These are phyloP conservation scores for Menidia menidia DNA, from an alignment of 2,797 vertebrate genomes.

Conservation along the genomic window DNA sequence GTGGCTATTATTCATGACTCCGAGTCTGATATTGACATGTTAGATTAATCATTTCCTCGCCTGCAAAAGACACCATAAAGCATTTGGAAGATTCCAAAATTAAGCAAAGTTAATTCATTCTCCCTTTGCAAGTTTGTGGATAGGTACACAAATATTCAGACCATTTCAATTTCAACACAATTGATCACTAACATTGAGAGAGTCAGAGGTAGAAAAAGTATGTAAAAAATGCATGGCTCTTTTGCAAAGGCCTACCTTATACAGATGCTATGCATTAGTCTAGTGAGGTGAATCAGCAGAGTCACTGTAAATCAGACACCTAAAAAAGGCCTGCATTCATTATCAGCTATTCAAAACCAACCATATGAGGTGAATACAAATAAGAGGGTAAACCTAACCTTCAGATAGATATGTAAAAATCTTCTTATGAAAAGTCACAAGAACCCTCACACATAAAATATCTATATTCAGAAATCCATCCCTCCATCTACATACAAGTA, in stretches of 20 bases:
- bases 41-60: constrained; percentile 14
- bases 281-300: constrained; percentile 19
- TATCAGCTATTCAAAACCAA: neutral
- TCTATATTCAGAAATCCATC: too few species aligned
- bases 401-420: neutral
- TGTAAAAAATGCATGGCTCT: neutral
- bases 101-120: neutral
- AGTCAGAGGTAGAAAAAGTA: neutral
- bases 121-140: too few species aligned
- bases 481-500: too few species aligned
- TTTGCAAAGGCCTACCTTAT: neutral
- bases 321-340: neutral
- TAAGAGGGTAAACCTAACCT: neutral
- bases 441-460: too few species aligned
- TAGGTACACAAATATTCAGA: too few species aligned
- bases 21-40: constrained; percentile 30
- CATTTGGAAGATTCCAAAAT: neutral
- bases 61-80: constrained; percentile 7
- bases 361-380: neutral
- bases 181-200: neutral
- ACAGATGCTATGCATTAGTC: neutral
- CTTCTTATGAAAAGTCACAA: neutral
- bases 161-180: neutral
- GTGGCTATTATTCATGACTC: constrained; percentile 29
- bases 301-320: neutral